Percentiles rank a stretch among this genome's conserved stretches.
These are phyloP conservation scores for Craseonycteris thonglongyai DNA, from an alignment of 2,113 vertebrate species.

Conservation along the genomic window DNA sequence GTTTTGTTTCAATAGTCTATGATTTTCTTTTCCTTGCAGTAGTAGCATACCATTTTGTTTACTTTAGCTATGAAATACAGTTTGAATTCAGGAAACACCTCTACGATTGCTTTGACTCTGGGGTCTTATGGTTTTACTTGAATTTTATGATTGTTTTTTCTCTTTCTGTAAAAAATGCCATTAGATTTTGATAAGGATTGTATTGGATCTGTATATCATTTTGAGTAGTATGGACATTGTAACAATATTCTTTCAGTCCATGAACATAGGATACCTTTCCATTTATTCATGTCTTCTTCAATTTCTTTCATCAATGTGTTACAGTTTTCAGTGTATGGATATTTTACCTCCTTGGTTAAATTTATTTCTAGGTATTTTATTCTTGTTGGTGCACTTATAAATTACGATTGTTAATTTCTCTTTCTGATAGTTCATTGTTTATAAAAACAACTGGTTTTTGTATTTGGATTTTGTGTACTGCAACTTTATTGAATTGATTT, in stretches of 20 bases:
- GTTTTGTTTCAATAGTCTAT: background rate
- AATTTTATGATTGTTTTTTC: background rate
- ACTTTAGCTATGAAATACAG: background rate
- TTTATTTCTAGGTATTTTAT: background rate
- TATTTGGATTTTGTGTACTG: background rate
- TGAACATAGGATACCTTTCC: background rate
- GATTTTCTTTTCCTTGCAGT: background rate
- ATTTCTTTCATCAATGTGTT: background rate
- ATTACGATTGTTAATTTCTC: background rate
- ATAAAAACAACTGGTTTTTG: background rate
- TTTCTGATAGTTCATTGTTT: background rate
- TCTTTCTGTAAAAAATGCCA: background rate
- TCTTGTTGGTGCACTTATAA: background rate
- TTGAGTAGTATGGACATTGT: background rate
- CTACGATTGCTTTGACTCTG: background rate
- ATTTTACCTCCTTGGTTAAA: background rate
- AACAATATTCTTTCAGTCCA: background rate
- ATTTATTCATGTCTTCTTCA: background rate
- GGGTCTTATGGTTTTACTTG: background rate
- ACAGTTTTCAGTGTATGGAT: background rate
- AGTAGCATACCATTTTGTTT: background rate
- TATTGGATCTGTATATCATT: background rate
- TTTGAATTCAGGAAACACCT: background rate
- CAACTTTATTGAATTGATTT: background rate
- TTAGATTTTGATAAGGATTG: background rate